These are phyloP conservation scores for Urocolius indicus DNA, from an alignment of 2,113 vertebrate genomes.

Conservation along the genomic window DNA sequence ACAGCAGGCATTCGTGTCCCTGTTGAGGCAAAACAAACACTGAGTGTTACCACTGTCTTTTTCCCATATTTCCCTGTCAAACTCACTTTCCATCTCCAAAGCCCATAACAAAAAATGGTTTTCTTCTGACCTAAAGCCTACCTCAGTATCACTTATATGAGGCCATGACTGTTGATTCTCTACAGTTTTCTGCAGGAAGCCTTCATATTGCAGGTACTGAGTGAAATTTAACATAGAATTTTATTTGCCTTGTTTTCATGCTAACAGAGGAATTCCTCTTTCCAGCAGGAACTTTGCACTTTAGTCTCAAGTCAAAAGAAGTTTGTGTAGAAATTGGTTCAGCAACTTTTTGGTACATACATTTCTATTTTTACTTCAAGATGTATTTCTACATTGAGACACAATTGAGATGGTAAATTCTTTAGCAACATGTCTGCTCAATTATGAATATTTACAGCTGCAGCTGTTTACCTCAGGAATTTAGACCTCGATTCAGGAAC, in stretches of 20 bases:
- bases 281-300: background rate
- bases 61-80: background rate
- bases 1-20: background rate
- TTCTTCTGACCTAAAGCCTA: background rate
- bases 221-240: background rate
- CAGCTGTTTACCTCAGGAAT: slow-evolving; percentile 45
- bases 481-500: background rate
- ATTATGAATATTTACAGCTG: slow-evolving; percentile 37
- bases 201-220: background rate
- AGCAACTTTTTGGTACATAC: background rate
- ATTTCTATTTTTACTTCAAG: slow-evolving; percentile 39
- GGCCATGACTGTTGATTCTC: background rate
- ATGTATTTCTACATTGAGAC: background rate
- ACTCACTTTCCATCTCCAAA: background rate
- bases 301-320: slow-evolving; percentile 25
- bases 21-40: background rate
- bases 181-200: background rate
- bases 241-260: background rate
- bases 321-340: slow-evolving; percentile 23
- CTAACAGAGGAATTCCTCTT: slow-evolving; percentile 7
- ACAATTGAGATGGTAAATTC: background rate
- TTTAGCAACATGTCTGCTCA: background rate
- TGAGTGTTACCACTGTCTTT: background rate
- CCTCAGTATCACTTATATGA: background rate
- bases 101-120: background rate